A percentile compares a stretch with the other conserved stretches of the same genome.
Conservation (phyloP, 2,113 vertebrate genomes). For the Gavia stellata region DNA sequence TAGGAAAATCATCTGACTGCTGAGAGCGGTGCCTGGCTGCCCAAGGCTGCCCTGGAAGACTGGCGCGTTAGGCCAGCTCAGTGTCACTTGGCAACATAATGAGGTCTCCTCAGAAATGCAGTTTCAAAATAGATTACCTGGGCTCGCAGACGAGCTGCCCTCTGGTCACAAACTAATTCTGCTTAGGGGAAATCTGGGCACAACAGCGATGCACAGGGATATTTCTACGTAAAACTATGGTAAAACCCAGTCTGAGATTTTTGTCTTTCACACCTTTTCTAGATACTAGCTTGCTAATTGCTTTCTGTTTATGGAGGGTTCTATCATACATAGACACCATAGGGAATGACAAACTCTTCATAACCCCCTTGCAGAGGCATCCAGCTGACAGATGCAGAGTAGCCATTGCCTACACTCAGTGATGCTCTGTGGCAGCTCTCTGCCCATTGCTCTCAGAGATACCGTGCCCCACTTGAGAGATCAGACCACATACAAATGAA, state of each 20-base stretch:
- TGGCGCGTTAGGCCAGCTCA: background rate
- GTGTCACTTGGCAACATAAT: background rate
- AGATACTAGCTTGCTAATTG: background rate
- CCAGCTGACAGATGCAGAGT: background rate
- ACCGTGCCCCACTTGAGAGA: background rate
- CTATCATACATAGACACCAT: background rate
- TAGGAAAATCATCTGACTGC: background rate
- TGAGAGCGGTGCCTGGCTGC: background rate
- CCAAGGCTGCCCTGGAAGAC: background rate
- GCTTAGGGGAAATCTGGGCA: background rate
- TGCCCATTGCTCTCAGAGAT: background rate
- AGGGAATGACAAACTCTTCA: background rate
- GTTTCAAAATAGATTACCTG: background rate
- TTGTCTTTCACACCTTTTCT: background rate
- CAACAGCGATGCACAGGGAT: background rate
- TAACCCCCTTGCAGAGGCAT: background rate
- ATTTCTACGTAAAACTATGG: background rate
- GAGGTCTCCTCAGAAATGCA: conserved; percentile 1
- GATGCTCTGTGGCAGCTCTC: background rate
- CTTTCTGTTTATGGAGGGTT: background rate
- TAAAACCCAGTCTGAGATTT: background rate
- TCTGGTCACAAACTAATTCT: background rate
- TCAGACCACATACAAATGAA: background rate
- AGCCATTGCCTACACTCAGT: background rate
- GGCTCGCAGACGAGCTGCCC: background rate